A percentile compares a stretch with the other conserved stretches of the same genome.
These are phyloP conservation scores for Acipenser transmontanus DNA, from an alignment of 2,797 vertebrate genomes.

Conservation along the genomic window DNA sequence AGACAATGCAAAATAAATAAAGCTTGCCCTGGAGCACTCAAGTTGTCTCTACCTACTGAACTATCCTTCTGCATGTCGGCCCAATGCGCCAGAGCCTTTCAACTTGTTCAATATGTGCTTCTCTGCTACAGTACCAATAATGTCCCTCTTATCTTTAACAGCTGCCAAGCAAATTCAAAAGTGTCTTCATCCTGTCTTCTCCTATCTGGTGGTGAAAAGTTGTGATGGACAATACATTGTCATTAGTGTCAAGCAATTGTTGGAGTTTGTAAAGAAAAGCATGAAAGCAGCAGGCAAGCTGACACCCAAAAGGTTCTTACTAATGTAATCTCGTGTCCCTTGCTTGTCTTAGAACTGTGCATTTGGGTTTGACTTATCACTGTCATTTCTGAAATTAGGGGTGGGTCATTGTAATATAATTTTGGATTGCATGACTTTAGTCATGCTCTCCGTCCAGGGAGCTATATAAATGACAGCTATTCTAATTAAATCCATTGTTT, in stretches of 20 bases:
- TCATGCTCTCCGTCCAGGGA: background rate
- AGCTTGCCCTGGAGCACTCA: background rate
- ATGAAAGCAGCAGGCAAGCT: background rate
- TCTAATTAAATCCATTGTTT: too few relatives aligned
- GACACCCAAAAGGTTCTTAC: background rate
- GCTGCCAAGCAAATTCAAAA: background rate
- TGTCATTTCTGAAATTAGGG: background rate
- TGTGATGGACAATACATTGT: background rate
- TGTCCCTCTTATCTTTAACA: constrained; percentile 7
- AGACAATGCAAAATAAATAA: background rate
- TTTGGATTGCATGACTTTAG: background rate
- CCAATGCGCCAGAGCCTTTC: background rate
- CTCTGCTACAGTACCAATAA: constrained; percentile 1
- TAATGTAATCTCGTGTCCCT: constrained; percentile 7
- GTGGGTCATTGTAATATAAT: constrained; percentile 4
- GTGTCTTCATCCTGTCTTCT: constrained; percentile 17
- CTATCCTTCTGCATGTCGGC: background rate
- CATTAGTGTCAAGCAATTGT: constrained; percentile 14
- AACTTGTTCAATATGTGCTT: background rate
- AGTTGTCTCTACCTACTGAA: background rate
- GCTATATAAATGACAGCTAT: too few relatives aligned
- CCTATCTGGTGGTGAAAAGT: constrained; percentile 9
- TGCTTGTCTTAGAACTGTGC: background rate
- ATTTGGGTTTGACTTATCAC: background rate
- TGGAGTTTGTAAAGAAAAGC: constrained; percentile 2